Evolutionary conservation across 1,140 invertebrate genomes (phyloP).

Genomic region (Zophobas morio): DNA sequence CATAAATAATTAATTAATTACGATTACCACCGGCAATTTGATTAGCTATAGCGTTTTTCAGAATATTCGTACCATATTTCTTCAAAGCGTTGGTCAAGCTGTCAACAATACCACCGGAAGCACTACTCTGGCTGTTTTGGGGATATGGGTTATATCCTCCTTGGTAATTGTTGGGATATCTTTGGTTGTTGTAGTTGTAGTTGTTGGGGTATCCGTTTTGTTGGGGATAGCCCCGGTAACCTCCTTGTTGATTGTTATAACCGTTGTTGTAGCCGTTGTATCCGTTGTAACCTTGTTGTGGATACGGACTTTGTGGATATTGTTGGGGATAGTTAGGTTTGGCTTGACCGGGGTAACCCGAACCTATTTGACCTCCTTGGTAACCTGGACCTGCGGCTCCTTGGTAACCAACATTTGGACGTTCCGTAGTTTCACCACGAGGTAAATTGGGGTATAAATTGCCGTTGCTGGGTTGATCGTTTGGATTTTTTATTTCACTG

Average conservation of each 20-base stretch:
- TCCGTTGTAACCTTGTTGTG: constrained; percentile 31
- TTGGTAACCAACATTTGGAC: constrained; percentile 42
- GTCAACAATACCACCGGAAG: constrained; percentile 49
- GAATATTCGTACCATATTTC: constrained; percentile 54
- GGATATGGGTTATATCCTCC: constrained; percentile 42
- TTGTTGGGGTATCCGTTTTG: constrained; percentile 40
- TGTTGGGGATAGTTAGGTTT: constrained; percentile 50
- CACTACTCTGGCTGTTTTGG: constrained; percentile 41
- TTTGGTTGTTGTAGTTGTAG: constrained; percentile 18
- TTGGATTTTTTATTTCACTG: constrained; percentile 45
- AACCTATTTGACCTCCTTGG: constrained; percentile 53
- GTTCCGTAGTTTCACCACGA: constrained; percentile 49
- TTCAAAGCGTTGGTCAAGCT: constrained; percentile 51
- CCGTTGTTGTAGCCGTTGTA: constrained; percentile 50
- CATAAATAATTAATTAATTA: constrained; percentile 46
- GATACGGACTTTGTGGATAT: constrained; percentile 52
- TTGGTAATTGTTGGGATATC: constrained; percentile 30
- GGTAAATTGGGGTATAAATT: constrained; percentile 42
- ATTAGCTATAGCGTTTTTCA: constrained; percentile 53
- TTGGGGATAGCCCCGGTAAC: constrained; percentile 46
- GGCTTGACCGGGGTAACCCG: constrained; percentile 47
- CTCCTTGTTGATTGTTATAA: constrained; percentile 46
- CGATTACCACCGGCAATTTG: constrained; percentile 30
- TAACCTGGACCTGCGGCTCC: constrained; percentile 51
- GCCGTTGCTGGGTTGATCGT: constrained; percentile 30